Conservation (phyloP, 2,888 invertebrate genomes). For the Protodeltote pygarga region DNA sequence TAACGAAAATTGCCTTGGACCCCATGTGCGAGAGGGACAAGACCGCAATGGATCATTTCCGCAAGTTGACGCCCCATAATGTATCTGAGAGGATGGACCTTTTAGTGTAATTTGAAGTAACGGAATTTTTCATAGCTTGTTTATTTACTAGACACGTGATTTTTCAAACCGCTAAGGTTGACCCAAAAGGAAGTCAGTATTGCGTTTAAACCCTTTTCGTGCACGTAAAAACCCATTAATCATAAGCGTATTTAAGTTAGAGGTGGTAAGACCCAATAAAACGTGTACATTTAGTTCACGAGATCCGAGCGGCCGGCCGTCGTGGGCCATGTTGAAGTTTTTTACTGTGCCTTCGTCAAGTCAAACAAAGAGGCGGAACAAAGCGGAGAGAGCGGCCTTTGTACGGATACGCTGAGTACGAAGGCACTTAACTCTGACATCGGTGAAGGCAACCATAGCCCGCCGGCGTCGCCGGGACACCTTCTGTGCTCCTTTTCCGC, state of each 20-base stretch:
- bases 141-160: constrained; percentile 21
- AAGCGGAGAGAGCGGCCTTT: constrained; percentile 83
- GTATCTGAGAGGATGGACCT: constrained; percentile 60
- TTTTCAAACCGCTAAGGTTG: constrained; percentile 30
- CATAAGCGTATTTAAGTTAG: constrained; percentile 29
- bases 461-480: constrained; percentile 42
- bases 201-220: constrained; percentile 21
- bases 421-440: constrained; percentile 80
- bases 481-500: constrained; percentile 33
- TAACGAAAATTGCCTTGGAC: constrained; percentile 70
- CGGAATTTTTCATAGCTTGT: constrained; percentile 37
- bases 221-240: constrained; percentile 22
- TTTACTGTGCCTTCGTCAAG: constrained; percentile 73
- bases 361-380: constrained; percentile 84
- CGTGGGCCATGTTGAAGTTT: constrained; percentile 66
- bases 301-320: constrained; percentile 51
- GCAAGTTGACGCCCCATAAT: constrained; percentile 73
- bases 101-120: constrained; percentile 59
- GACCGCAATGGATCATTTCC: constrained; percentile 80
- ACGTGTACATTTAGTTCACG: constrained; percentile 52
- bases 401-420: constrained; percentile 75
- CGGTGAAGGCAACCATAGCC: constrained; percentile 63
- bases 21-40: constrained; percentile 67
- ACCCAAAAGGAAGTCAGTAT: constrained; percentile 32
- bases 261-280: constrained; percentile 53